Evolutionary conservation across 1,140 invertebrate genomes (phyloP), one percentile per base, ranked within the genome.

Genomic region (Trachelipus rathkii): DNA sequence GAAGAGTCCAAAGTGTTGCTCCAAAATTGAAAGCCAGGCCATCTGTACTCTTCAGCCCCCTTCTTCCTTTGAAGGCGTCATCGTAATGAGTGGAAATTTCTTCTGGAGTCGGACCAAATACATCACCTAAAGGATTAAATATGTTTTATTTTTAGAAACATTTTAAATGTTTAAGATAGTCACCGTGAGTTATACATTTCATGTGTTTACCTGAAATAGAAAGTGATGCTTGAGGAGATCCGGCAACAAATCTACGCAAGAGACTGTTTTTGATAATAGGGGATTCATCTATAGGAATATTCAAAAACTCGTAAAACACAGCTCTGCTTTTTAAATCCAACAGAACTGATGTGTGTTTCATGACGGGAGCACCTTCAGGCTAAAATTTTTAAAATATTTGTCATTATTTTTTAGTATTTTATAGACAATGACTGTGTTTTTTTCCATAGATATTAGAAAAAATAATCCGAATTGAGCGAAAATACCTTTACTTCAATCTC

Each of bases 101-200:
- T 0, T 93, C 93, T 82, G 97, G 82, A 9, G 83, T 80, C 11
- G 88, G 88, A 0, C 88, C 89, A 53, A 89, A 86, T 6, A 90
- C 85, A 83, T 89, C 89, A 82, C 88, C 89, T 80, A 70, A 9
- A 44, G 73, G 44, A 15, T 6, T 19, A 0, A 23, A 60, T 13
- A 15, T 60, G 8, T 8, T 15, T 15, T 2, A 60, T 13, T 60
- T 19, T 4, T 15, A 8, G 11, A 60, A 15, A 19, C 1, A 60
- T 60, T 60, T 8, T 60, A 60, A 60, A 15, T 19, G 3, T 60
- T 60, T 15, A 60, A 15, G 19, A 15, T 3, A 8, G 2, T 60
- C 19, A 4, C 8, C 8, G 19, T 60, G 8, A 4, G 11, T 15
- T 60, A 15, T 3, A 60, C 50, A 60, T 15, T 19, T 60, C 19